Conservation (phyloP, 2,888 invertebrate species). For the Heliconius sara region DNA sequence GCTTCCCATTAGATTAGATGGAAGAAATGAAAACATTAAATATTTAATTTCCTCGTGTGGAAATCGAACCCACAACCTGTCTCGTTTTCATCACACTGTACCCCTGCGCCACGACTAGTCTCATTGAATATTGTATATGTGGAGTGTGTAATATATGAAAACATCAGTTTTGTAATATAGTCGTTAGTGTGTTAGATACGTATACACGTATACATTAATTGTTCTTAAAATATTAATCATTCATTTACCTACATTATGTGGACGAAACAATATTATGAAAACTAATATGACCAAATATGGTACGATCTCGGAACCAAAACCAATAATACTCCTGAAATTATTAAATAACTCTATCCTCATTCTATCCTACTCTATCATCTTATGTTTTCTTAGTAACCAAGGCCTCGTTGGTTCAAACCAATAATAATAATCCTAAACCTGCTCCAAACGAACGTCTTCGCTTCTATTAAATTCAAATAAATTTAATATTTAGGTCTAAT, state of each 20-base stretch:
- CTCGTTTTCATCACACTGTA: too few species aligned
- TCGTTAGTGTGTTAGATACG: neutral
- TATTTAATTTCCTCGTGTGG: too few species aligned
- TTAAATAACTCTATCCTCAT: conserved; percentile 36
- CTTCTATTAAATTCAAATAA: neutral
- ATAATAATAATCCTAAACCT: neutral
- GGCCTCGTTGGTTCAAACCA: neutral
- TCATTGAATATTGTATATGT: neutral
- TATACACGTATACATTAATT: too few species aligned
- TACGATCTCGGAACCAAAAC: neutral
- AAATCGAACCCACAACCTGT: too few species aligned
- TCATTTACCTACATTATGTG: neutral
- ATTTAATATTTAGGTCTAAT: neutral
- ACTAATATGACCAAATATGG: conserved; percentile 1
- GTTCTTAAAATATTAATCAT: neutral
- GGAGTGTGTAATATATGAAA: neutral
- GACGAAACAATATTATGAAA: neutral
- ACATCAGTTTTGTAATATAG: neutral
- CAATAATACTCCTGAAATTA: conserved; percentile 3
- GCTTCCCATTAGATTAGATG: too few species aligned
- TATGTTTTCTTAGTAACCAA: conserved; percentile 23
- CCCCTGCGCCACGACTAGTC: too few species aligned
- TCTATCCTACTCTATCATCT: conserved; percentile 37
- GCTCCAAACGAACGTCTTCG: neutral
- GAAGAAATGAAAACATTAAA: too few species aligned